Evolutionary conservation across 2,797 vertebrate genomes (phyloP).

Genomic region (Trachops cirrhosus): DNA sequence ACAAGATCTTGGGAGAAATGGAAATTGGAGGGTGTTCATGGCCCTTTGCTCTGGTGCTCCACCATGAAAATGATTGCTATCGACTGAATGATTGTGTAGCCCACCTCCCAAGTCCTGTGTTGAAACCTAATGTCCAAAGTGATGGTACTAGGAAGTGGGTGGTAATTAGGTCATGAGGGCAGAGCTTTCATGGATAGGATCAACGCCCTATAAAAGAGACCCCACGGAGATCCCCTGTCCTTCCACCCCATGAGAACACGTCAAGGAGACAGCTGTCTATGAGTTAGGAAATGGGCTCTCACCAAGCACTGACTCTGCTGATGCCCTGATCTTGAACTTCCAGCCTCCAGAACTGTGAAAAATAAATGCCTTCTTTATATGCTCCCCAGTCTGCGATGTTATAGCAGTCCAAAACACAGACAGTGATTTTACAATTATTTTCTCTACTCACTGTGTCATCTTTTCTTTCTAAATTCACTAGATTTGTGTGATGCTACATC

Average conservation of each 20-base stretch:
- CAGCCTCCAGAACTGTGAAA: neutral
- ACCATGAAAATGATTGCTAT: neutral
- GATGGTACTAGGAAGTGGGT: neutral
- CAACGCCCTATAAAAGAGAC: neutral
- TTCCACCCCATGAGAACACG: neutral
- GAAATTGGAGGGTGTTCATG: neutral
- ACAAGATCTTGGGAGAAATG: neutral
- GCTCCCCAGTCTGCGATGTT: neutral
- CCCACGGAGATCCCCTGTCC: neutral
- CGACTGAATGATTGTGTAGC: neutral
- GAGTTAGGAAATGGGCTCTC: neutral
- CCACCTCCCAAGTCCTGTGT: neutral
- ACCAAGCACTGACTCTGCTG: neutral
- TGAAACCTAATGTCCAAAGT: neutral
- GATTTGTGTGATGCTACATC: neutral
- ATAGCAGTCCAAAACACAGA: neutral
- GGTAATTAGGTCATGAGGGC: neutral
- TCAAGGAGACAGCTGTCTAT: neutral
- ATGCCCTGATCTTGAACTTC: neutral
- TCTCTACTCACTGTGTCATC: neutral
- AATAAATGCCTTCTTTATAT: neutral
- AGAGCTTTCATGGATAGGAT: neutral
- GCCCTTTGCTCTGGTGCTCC: neutral
- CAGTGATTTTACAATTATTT: neutral
- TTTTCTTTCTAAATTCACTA: neutral